phyloP scores from a whole-genome alignment of 2,888 invertebrate genomes.

The Folsomia manolachei region DNA sequence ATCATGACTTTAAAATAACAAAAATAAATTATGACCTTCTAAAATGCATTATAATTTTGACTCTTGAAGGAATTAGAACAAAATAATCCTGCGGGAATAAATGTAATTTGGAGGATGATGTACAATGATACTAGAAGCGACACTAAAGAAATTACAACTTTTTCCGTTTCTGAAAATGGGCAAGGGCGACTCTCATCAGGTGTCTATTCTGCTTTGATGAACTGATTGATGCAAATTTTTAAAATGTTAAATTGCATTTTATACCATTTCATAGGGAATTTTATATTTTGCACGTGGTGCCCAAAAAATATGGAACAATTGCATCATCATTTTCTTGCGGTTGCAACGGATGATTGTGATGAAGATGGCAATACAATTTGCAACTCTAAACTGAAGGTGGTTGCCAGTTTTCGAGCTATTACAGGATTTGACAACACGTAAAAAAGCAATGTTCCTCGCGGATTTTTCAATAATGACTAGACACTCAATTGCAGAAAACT shows the following conservation, averaged over 20 bases:
- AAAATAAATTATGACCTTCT: background rate
- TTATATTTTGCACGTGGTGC: slow-evolving; percentile 10
- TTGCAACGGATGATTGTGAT: slow-evolving; percentile 16
- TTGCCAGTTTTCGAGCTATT: background rate
- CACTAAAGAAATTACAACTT: background rate
- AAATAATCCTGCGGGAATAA: background rate
- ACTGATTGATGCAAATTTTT: background rate
- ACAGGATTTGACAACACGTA: background rate
- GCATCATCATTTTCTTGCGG: background rate
- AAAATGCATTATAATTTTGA: background rate
- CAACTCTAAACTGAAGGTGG: background rate
- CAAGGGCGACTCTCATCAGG: background rate
- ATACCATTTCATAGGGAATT: background rate
- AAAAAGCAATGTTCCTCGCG: background rate
- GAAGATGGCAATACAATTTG: slow-evolving; percentile 2
- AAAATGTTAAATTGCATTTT: background rate
- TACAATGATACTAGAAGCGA: background rate
- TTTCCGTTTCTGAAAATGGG: background rate
- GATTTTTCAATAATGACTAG: background rate
- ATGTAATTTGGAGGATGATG: background rate
- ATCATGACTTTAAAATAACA: too few species aligned
- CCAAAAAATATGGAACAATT: background rate
- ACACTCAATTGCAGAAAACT: background rate
- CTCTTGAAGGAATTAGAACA: background rate
- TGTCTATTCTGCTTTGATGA: too few species aligned